A percentile compares a stretch with the other conserved stretches of the same genome.
Evolutionary conservation across 2,888 invertebrate species (phyloP).

Genomic region (Disparrhopalites patrizii): DNA sequence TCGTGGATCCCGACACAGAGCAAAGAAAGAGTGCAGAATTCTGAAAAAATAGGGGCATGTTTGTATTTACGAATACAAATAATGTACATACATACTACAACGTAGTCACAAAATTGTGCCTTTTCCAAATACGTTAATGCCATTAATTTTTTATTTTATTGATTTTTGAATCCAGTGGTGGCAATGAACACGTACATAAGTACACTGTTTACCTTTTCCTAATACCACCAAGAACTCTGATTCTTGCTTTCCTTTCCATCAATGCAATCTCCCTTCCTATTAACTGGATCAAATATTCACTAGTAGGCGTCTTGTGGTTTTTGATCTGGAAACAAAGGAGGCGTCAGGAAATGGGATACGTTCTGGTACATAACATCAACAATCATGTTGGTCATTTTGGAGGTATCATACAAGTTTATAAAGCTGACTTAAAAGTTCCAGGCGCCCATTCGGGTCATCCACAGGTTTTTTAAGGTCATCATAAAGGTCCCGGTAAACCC

Average conservation of each 20-base stretch:
- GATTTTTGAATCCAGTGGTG: no score
- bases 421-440: slow-evolving; percentile 67
- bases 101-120: no score
- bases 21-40: slow-evolving; percentile 40
- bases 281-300: slow-evolving; percentile 58
- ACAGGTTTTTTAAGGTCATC: slow-evolving; percentile 60
- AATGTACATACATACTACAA: no score
- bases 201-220: slow-evolving; percentile 61
- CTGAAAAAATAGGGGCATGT: slow-evolving; percentile 51
- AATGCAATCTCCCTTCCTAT: slow-evolving; percentile 70
- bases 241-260: slow-evolving; percentile 61
- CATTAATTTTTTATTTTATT: no score
- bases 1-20: slow-evolving; percentile 40
- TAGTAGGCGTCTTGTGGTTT: slow-evolving; percentile 51
- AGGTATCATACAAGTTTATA: slow-evolving; percentile 64
- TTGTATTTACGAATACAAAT: no score
- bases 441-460: slow-evolving; percentile 56
- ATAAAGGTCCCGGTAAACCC: slow-evolving; percentile 69
- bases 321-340: no score
- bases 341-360: no score
- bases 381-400: no score
- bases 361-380: not conserved
- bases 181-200: not conserved
- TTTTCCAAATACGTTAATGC: no score
- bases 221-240: slow-evolving; percentile 61